A percentile compares a stretch with the other conserved stretches of the same genome.
phyloP scores from a whole-genome alignment of 2,888 invertebrate species.

The Phengaris alcon region DNA sequence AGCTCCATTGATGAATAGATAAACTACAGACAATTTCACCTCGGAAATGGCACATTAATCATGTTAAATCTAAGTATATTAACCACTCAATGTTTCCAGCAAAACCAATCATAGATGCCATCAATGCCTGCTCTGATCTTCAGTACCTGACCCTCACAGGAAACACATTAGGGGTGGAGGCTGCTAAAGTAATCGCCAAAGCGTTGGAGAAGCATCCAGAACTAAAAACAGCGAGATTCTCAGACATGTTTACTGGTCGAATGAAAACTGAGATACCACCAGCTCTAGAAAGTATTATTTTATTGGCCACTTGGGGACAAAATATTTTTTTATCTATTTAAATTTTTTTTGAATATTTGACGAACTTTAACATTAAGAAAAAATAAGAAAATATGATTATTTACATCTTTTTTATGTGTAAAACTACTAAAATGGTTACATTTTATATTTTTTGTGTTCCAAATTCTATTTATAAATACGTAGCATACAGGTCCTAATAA shows the following conservation, averaged over 20 bases:
- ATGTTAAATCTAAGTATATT: neutral
- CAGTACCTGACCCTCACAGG: constrained; percentile 90
- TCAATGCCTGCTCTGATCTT: constrained; percentile 83
- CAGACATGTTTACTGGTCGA: constrained; percentile 97
- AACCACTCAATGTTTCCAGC: constrained; percentile 68
- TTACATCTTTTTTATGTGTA: no score
- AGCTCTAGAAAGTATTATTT: constrained; percentile 82
- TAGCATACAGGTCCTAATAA: no score
- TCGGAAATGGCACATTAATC: no score
- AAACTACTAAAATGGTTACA: no score
- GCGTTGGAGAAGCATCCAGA: constrained; percentile 88
- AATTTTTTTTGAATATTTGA: neutral
- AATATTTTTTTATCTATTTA: neutral
- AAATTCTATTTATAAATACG: neutral
- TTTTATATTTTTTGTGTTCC: neutral
- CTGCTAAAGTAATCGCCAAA: constrained; percentile 90
- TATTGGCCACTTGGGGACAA: neutral
- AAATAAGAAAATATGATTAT: no score
- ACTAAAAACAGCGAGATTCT: constrained; percentile 91
- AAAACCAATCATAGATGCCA: constrained; percentile 85
- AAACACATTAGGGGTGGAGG: constrained; percentile 94
- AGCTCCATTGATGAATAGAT: no score
- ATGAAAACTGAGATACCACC: constrained; percentile 96
- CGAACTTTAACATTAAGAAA: no score
- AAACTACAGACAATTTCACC: no score